Percentiles rank a stretch among this genome's conserved stretches.
Conservation (phyloP, 2,113 vertebrate species). For the Phalacrocorax carbo region DNA sequence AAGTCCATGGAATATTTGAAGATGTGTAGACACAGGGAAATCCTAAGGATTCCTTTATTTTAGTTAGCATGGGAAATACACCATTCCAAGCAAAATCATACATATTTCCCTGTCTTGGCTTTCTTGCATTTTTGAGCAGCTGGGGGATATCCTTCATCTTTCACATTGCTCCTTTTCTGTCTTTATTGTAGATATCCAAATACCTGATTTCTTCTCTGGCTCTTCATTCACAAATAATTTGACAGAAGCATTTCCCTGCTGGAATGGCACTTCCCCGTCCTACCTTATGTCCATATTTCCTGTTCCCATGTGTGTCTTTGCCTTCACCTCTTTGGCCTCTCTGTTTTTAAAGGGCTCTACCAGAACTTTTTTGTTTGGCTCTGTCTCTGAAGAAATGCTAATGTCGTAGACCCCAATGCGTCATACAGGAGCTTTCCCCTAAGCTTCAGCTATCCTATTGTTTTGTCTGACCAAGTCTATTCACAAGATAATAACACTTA, state of each 20-base stretch:
- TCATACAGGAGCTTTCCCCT: conserved; percentile 30
- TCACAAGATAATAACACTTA: conserved; percentile 61
- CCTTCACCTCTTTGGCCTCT: background rate
- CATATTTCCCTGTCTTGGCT: background rate
- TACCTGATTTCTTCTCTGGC: background rate
- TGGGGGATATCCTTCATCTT: background rate
- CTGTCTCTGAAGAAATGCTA: background rate
- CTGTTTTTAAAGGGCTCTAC: background rate
- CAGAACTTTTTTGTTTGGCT: background rate
- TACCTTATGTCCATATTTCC: background rate
- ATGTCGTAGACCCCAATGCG: background rate
- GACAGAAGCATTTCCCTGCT: background rate
- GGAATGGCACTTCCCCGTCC: background rate
- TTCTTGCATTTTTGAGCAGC: background rate
- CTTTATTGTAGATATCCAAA: background rate
- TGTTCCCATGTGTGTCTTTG: background rate
- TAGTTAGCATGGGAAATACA: background rate
- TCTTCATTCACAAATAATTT: background rate
- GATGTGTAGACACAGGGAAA: background rate
- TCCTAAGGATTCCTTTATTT: background rate
- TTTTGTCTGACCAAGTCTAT: conserved; percentile 55
- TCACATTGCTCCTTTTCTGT: background rate
- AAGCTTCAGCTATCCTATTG: conserved; percentile 42
- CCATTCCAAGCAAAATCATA: fast-evolving
- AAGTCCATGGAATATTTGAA: background rate